Percentiles rank a stretch among this genome's conserved stretches.
Evolutionary conservation across 2,888 invertebrate genomes (phyloP).

Genomic region (Barypeithes pellucidus): DNA sequence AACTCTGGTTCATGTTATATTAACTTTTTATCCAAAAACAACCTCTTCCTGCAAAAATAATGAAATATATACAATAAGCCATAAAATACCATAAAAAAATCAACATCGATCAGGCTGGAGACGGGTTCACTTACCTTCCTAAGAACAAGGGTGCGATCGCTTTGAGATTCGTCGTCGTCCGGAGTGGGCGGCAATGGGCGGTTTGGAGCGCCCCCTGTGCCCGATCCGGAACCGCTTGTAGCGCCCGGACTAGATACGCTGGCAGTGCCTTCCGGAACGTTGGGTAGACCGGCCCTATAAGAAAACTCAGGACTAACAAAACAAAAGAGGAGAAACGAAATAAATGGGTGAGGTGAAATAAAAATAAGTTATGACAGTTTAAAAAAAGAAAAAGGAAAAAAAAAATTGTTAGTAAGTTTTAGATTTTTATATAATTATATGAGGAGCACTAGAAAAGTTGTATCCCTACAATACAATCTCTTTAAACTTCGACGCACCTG

Average conservation of each 20-base stretch:
- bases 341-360: conserved; percentile 50
- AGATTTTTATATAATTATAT: neutral
- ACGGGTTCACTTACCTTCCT: conserved; percentile 71
- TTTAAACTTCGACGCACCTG: too few relatives aligned
- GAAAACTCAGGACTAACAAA: conserved; percentile 85
- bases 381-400: conserved; percentile 44
- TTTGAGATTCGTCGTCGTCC: conserved; percentile 85
- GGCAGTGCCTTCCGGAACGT: conserved; percentile 74
- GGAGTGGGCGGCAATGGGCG: conserved; percentile 96
- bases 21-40: conserved; percentile 18
- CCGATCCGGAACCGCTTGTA: conserved; percentile 61
- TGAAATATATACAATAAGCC: conserved; percentile 20
- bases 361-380: conserved; percentile 24
- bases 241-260: conserved; percentile 70
- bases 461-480: too few relatives aligned
- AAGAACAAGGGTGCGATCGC: conserved; percentile 93
- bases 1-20: neutral
- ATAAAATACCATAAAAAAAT: conserved; percentile 23
- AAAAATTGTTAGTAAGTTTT: conserved; percentile 34
- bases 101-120: conserved; percentile 16
- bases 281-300: conserved; percentile 83
- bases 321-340: conserved; percentile 54
- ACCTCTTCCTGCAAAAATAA: conserved; percentile 30
- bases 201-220: conserved; percentile 85
- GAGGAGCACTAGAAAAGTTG: too few relatives aligned